Conservation (phyloP, 2,113 vertebrate genomes). For the Hemiprocne comata region DNA sequence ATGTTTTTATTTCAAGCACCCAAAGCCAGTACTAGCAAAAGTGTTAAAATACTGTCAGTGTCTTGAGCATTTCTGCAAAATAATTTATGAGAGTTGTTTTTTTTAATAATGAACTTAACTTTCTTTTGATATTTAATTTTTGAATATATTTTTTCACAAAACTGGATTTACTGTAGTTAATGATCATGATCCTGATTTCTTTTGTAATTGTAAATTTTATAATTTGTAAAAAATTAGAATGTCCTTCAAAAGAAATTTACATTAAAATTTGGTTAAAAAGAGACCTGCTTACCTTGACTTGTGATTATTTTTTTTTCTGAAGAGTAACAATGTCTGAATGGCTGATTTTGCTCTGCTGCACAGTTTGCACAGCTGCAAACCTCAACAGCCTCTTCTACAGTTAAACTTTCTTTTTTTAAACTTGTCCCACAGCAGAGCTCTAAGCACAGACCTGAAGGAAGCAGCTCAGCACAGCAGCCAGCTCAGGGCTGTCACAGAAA, state of each 20-base stretch:
- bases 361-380: neutral
- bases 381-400: neutral
- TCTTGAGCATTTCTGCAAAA: conserved; percentile 49
- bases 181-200: neutral
- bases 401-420: neutral
- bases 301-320: neutral
- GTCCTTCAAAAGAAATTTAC: neutral
- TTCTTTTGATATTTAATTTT: conserved; percentile 71
- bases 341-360: neutral
- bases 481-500: neutral
- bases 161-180: conserved; percentile 28
- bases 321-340: neutral
- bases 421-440: neutral
- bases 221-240: conserved; percentile 44
- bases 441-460: fast-evolving
- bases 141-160: conserved; percentile 73
- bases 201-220: conserved; percentile 65
- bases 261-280: conserved; percentile 42
- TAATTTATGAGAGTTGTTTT: conserved; percentile 54
- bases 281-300: neutral
- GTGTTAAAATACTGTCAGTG: neutral
- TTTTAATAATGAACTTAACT: conserved; percentile 32
- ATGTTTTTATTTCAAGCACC: neutral
- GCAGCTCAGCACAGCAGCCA: neutral
- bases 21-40: neutral